Conservation (phyloP, 2,797 vertebrate species). For the Periophthalmus magnuspinnatus region DNA sequence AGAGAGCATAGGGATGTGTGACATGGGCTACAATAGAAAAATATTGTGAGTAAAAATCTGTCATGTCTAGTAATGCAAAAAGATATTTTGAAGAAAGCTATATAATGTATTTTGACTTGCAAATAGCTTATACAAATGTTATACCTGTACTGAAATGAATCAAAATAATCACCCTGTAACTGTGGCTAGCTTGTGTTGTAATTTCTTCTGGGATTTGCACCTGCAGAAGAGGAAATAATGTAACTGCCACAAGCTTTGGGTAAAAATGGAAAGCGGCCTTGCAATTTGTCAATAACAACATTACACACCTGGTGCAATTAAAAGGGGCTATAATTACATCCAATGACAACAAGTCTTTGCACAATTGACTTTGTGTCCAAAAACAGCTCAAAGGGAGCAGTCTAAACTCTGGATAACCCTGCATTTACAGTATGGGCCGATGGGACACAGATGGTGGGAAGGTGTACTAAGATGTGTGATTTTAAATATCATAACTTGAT, state of each 20-base stretch:
- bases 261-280: slow-evolving; percentile 7
- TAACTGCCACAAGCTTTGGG: background rate
- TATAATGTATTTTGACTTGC: background rate
- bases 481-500: no score
- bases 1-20: background rate
- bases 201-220: slow-evolving; percentile 24
- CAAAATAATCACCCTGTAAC: slow-evolving; percentile 3
- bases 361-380: background rate
- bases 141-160: background rate
- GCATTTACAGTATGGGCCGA: background rate
- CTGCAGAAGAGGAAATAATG: slow-evolving; percentile 19
- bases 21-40: no score
- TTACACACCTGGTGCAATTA: background rate
- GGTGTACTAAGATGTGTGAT: background rate
- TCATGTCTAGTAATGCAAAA: background rate
- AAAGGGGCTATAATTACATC: slow-evolving; percentile 10
- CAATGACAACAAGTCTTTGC: background rate
- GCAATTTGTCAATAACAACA: slow-evolving; percentile 8
- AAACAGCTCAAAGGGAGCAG: background rate
- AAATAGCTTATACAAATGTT: background rate
- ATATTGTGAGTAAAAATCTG: background rate
- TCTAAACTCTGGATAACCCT: slow-evolving; percentile 1
- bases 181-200: slow-evolving; percentile 8
- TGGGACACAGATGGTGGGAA: background rate
- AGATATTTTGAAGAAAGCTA: background rate